Evolutionary conservation across 2,797 vertebrate genomes (phyloP).

Genomic region (Crax fasciolata): DNA sequence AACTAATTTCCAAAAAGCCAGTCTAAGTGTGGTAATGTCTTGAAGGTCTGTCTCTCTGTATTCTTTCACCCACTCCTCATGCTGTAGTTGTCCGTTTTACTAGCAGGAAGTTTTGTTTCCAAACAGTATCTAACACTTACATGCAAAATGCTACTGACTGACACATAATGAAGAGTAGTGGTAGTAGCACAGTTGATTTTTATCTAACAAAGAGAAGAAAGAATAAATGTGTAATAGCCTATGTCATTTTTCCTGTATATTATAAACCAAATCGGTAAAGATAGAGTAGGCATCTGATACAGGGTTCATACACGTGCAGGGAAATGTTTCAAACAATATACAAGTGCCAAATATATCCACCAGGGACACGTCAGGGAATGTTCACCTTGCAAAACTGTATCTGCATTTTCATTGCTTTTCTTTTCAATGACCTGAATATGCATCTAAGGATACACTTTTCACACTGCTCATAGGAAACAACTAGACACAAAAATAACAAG

Average conservation of each 20-base stretch:
- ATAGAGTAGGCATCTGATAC: neutral
- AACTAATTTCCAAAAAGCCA: neutral
- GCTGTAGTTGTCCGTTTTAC: neutral
- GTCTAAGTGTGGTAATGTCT: neutral
- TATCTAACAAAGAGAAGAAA: neutral
- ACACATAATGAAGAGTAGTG: neutral
- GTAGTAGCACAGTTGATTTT: neutral
- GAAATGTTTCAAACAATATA: neutral
- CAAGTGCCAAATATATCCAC: neutral
- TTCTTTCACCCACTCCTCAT: neutral
- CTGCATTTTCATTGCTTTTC: neutral
- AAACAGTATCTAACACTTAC: neutral
- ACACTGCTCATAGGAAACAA: neutral
- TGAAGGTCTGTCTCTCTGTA: neutral
- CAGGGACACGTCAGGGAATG: neutral
- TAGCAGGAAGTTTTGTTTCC: neutral
- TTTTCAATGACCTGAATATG: neutral
- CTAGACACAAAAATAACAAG: neutral
- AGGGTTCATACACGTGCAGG: neutral
- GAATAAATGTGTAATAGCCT: neutral
- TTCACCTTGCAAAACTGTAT: neutral
- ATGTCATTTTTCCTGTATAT: rapidly evolving
- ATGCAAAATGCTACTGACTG: neutral
- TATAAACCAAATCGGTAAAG: neutral
- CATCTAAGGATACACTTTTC: neutral